phyloP scores from a whole-genome alignment of 2,113 vertebrate species.

The Hippopotamus amphibius region DNA sequence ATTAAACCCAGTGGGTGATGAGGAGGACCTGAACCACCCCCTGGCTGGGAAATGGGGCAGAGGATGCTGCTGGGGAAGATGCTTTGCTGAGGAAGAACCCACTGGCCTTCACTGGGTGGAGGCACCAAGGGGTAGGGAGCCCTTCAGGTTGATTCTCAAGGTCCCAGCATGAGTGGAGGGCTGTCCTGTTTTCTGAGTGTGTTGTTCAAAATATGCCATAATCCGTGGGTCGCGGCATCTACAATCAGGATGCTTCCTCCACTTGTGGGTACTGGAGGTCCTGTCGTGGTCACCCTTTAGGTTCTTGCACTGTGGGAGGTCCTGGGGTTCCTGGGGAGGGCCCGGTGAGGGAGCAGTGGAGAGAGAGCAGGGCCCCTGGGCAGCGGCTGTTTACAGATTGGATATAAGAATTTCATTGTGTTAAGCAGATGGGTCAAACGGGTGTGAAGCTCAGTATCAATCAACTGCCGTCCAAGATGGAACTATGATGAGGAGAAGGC shows the following conservation, averaged over 20 bases:
- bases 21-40: neutral
- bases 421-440: too few species aligned
- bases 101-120: accelerated
- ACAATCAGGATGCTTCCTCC: accelerated
- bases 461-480: accelerated
- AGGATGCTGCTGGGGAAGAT: neutral
- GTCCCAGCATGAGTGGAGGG: neutral
- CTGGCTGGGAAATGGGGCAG: neutral
- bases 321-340: neutral
- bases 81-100: neutral
- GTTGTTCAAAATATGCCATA: accelerated
- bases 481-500: accelerated
- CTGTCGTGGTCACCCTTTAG: neutral
- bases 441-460: accelerated
- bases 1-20: neutral
- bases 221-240: accelerated
- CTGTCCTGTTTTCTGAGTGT: neutral
- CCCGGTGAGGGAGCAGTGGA: neutral
- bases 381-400: accelerated
- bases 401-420: neutral
- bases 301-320: neutral
- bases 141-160: neutral
- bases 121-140: neutral
- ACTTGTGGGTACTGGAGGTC: neutral
- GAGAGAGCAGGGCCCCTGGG: too few species aligned